A percentile compares a stretch with the other conserved stretches of the same genome.
These are phyloP conservation scores for Diarsia brunnea DNA, from an alignment of 2,888 invertebrate species.

Conservation along the genomic window DNA sequence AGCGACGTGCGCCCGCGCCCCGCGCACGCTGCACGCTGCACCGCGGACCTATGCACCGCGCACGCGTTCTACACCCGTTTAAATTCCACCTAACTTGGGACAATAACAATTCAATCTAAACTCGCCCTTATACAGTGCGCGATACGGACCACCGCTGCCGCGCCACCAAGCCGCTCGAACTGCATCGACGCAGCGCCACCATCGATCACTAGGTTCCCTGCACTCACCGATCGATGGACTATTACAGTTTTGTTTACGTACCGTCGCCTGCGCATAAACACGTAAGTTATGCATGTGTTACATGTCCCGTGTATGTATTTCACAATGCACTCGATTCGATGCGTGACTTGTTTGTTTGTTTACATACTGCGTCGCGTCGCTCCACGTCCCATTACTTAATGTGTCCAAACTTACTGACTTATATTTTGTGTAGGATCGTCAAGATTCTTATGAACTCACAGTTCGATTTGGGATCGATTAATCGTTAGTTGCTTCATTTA, in stretches of 20 bases:
- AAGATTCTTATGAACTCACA: slow-evolving; percentile 48
- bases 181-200: slow-evolving; percentile 66
- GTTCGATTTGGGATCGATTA: slow-evolving; percentile 65
- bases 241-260: slow-evolving; percentile 81
- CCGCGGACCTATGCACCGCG: slow-evolving; percentile 72
- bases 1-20: slow-evolving; percentile 78
- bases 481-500: slow-evolving; percentile 75
- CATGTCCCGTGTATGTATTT: slow-evolving; percentile 81
- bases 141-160: slow-evolving; percentile 52
- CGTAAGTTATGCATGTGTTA: slow-evolving; percentile 86
- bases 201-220: slow-evolving; percentile 69
- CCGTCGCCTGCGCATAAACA: slow-evolving; percentile 78
- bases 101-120: slow-evolving; percentile 44
- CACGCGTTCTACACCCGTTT: slow-evolving; percentile 70
- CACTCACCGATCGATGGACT: slow-evolving; percentile 74
- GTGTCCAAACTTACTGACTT: slow-evolving; percentile 52
- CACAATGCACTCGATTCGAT: slow-evolving; percentile 80
- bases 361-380: slow-evolving; percentile 73
- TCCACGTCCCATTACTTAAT: slow-evolving; percentile 60
- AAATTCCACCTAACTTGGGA: slow-evolving; percentile 63
- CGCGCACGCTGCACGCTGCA: slow-evolving; percentile 82
- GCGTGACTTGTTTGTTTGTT: slow-evolving; percentile 82
- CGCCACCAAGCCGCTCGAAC: slow-evolving; percentile 42
- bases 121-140: slow-evolving; percentile 49
- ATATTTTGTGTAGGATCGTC: slow-evolving; percentile 49